Evolutionary conservation across 2,888 invertebrate species (phyloP).

Genomic region (Halictus ligatus): DNA sequence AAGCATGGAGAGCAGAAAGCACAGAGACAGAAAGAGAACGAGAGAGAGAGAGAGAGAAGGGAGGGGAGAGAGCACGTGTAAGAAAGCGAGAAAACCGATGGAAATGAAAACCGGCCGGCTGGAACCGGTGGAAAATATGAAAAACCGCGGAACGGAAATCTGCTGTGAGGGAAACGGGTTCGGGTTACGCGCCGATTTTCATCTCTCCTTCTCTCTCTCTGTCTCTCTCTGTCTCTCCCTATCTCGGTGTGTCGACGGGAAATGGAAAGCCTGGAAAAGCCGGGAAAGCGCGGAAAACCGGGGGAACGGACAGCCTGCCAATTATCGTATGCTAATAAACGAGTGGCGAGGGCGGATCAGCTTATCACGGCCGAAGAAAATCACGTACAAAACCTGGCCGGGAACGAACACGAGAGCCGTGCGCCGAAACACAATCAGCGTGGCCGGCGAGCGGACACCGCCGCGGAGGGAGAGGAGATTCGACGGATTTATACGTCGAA

Average conservation of each 20-base stretch:
- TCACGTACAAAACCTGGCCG: constrained; percentile 22
- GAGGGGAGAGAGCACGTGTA: neutral
- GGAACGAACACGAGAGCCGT: neutral
- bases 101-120: neutral
- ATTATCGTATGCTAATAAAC: constrained; percentile 63
- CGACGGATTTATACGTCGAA: constrained; percentile 11
- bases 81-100: neutral
- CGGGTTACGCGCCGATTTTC: neutral
- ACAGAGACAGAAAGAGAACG: neutral
- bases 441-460: neutral
- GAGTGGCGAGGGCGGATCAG: constrained; percentile 32
- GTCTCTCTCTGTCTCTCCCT: neutral
- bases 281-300: constrained; percentile 21
- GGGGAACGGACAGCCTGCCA: constrained; percentile 32
- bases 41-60: neutral
- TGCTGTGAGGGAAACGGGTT: neutral
- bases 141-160: constrained; percentile 4
- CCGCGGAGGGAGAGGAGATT: neutral
- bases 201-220: neutral
- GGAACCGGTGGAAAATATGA: constrained; percentile 8
- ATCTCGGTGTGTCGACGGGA: neutral
- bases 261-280: neutral
- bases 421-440: neutral
- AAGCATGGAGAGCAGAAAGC: neutral
- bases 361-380: constrained; percentile 51